Base-by-base conservation (phyloP, 1,140 invertebrate species). In the Archivesica marissinica region DNA sequence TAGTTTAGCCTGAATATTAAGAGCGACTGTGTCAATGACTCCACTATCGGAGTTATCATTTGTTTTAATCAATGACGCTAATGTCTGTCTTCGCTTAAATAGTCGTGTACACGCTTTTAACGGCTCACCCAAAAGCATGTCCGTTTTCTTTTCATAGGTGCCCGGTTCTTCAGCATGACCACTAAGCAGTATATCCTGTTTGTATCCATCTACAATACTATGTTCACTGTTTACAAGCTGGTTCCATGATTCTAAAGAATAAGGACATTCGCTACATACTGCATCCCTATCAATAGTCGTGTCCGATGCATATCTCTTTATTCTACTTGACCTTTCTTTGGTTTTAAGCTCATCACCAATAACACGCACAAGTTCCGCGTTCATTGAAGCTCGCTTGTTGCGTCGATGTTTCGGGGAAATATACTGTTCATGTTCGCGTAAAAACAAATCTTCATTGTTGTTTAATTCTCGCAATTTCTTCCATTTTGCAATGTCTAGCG, bases 241-340 rank as follows among this genome's bases (percentile, higher is more conserved):
- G 28, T 54, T 70, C 78, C 78, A 81, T 30, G 78, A 54, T 38
- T 81, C 64, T 1, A 64, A 81, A 30, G 78, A 81, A 70, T 81
- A 81, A 2, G 78, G 78, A 70, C 35, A 70, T 9, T 70, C 66
- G 47, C 39, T 47, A 17, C 17, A 50, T 7, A 81, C n/a, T n/a
- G n/a, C n/a, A n/a, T n/a, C n/a, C n/a, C n/a, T n/a, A n/a, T n/a
- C n/a, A n/a, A n/a, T n/a, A n/a, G n/a, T n/a, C n/a, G n/a, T n/a
- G n/a, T n/a, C n/a, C n/a, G n/a, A n/a, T n/a, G n/a, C n/a, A n/a
- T n/a, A n/a, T n/a, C n/a, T n/a, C n/a, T n/a, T n/a, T n/a, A n/a
- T n/a, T n/a, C n/a, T n/a, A n/a, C n/a, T n/a, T n/a, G n/a, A n/a
- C n/a, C n/a, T n/a, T n/a, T n/a, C n/a, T n/a, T n/a, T n/a, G n/a